phyloP scores from a whole-genome alignment of 2,113 vertebrate species.

The Coracopsis vasa region DNA sequence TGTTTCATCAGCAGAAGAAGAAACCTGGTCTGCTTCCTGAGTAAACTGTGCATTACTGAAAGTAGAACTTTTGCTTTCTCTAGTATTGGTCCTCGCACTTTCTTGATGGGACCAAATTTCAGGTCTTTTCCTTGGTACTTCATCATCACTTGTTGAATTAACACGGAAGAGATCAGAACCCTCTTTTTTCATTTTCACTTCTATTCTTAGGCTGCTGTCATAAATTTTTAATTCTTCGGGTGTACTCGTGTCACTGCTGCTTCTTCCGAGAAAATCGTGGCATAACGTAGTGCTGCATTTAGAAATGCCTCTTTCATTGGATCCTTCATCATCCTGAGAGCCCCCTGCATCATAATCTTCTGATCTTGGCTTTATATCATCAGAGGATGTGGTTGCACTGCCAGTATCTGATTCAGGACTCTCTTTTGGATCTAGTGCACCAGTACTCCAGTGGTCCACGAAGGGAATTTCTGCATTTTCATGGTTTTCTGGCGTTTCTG shows the following conservation, averaged over 20 bases:
- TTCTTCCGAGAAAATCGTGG: slow-evolving; percentile 93
- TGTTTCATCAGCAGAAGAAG: slow-evolving; percentile 91
- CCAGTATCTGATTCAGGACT: slow-evolving; percentile 92
- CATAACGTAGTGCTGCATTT: slow-evolving; percentile 96
- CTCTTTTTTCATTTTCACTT: slow-evolving; percentile 89
- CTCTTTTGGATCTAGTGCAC: slow-evolving; percentile 78
- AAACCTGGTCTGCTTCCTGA: slow-evolving; percentile 83
- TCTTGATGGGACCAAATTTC: slow-evolving; percentile 83
- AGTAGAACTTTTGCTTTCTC: slow-evolving; percentile 59
- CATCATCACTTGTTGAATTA: slow-evolving; percentile 94
- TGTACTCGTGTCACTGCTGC: slow-evolving; percentile 97
- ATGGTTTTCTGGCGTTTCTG: slow-evolving; percentile 76
- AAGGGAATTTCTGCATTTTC: slow-evolving; percentile 79
- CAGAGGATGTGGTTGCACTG: slow-evolving; percentile 94
- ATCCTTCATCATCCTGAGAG: slow-evolving; percentile 95
- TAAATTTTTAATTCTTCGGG: slow-evolving; percentile 95
- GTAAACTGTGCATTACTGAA: slow-evolving; percentile 65
- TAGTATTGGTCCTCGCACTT: slow-evolving; percentile 49
- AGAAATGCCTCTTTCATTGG: slow-evolving; percentile 88
- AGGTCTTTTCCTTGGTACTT: slow-evolving; percentile 78
- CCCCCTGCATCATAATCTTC: slow-evolving; percentile 99
- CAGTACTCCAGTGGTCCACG: slow-evolving; percentile 81
- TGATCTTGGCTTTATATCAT: slow-evolving; percentile 96
- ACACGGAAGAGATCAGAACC: slow-evolving; percentile 76
- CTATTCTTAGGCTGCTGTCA: slow-evolving; percentile 88